Evolutionary conservation across 2,888 invertebrate genomes (phyloP).

Genomic region (Zeuzera pyrina): DNA sequence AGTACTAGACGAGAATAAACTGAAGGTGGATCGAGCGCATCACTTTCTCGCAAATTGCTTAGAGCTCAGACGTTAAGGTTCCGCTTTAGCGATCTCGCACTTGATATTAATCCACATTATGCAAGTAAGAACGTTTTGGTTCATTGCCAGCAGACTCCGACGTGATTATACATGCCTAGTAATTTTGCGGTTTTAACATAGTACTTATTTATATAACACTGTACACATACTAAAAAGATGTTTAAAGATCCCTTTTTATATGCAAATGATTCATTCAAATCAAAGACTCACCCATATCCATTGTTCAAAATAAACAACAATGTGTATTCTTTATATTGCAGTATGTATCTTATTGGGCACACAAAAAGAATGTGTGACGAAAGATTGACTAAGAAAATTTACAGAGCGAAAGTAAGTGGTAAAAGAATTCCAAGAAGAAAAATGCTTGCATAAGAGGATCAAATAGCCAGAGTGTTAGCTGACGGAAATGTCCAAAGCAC

Average conservation of each 20-base stretch:
- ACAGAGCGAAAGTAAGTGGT: too few species aligned
- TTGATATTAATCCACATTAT: slow-evolving; percentile 61
- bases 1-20: too few species aligned
- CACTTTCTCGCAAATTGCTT: slow-evolving; percentile 41
- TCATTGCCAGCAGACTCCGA: slow-evolving; percentile 54
- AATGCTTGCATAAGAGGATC: too few species aligned
- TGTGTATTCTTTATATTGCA: slow-evolving; percentile 6
- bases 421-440: too few species aligned
- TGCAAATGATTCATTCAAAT: slow-evolving; percentile 13
- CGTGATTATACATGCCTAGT: slow-evolving; percentile 20
- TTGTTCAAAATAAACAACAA: slow-evolving; percentile 17
- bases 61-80: slow-evolving; percentile 39
- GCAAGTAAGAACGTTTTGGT: slow-evolving; percentile 63
- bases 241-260: slow-evolving; percentile 2
- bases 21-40: slow-evolving; percentile 12
- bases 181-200: slow-evolving; percentile 17
- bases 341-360: too few species aligned
- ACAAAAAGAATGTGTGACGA: too few species aligned
- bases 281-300: slow-evolving; percentile 10
- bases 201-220: slow-evolving; percentile 5
- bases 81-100: slow-evolving; percentile 31
- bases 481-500: too few species aligned
- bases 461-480: too few species aligned
- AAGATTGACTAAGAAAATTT: too few species aligned
- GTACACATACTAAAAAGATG: too few species aligned